Percentiles rank a stretch among this genome's conserved stretches.
phyloP scores from a whole-genome alignment of 2,888 invertebrate species.

The Heliconius charithonia region DNA sequence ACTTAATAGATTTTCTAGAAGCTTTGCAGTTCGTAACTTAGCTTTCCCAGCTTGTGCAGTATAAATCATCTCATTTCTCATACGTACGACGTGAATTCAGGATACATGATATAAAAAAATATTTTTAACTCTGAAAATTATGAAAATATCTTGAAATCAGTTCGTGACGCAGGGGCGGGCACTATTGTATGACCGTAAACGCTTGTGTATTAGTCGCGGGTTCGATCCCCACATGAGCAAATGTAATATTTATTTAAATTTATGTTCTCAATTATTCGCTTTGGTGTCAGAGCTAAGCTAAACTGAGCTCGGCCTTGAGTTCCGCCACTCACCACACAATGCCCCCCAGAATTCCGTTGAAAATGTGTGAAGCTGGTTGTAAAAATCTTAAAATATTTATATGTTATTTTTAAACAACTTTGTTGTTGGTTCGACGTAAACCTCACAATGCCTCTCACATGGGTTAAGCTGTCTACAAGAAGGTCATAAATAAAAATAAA shows the following conservation, averaged over 20 bases:
- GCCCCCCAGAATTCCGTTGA: no score
- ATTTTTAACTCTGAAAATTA: no score
- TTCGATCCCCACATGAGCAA: no score
- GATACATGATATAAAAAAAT: not conserved
- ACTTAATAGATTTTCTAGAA: conserved; percentile 18
- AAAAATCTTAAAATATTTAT: not conserved
- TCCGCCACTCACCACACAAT: no score
- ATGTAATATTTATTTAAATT: no score
- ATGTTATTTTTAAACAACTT: conserved; percentile 6
- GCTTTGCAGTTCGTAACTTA: conserved; percentile 22
- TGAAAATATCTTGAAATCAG: no score
- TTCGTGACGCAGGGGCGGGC: not conserved
- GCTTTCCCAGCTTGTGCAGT: conserved; percentile 20
- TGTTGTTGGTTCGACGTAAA: not conserved
- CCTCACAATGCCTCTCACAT: conserved; percentile 18
- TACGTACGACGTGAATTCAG: not conserved
- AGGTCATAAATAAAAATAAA: conserved; percentile 31
- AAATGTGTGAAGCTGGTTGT: no score
- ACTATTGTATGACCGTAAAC: no score
- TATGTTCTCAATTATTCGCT: no score
- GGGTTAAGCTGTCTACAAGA: conserved; percentile 14
- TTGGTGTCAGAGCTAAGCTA: no score
- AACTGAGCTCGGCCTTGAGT: no score
- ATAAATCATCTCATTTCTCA: conserved; percentile 26
- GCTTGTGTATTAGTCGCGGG: no score